Percentiles rank a stretch among this genome's conserved stretches.
Evolutionary conservation across 1,140 invertebrate species (phyloP).

Genomic region (Orussus abietinus): DNA sequence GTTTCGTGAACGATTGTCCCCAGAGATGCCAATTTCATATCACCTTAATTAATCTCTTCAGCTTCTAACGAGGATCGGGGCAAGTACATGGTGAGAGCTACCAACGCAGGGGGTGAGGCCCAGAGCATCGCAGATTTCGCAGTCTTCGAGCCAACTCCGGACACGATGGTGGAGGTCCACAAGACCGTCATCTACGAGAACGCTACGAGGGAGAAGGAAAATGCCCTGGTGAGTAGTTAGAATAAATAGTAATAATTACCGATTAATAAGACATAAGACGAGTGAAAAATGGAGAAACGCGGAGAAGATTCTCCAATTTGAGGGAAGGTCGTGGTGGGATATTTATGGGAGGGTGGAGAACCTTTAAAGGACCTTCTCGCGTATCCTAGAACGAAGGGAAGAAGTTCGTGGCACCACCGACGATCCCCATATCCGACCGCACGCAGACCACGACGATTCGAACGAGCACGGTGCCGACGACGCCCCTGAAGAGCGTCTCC

Average conservation of each 20-base stretch:
- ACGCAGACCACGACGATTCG: conserved; percentile 44
- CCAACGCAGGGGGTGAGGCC: conserved; percentile 71
- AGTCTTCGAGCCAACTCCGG: conserved; percentile 67
- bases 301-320: no score
- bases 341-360: no score
- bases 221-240: no score
- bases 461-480: conserved; percentile 39
- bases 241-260: no score
- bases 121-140: conserved; percentile 74
- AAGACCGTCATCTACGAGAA: conserved; percentile 64
- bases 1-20: no score
- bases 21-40: no score
- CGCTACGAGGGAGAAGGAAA: conserved; percentile 45
- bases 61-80: conserved; percentile 63
- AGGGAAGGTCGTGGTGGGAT: no score
- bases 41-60: conserved; percentile 34
- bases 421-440: conserved; percentile 39
- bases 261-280: no score
- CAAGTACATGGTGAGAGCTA: conserved; percentile 69
- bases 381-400: conserved; percentile 40
- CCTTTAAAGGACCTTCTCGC: no score
- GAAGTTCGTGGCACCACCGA: conserved; percentile 40
- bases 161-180: conserved; percentile 64
- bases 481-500: no score
- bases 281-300: no score